A percentile compares a stretch with the other conserved stretches of the same genome.
phyloP scores from a whole-genome alignment of 2,113 vertebrate species.

The Ammodytes marinus region DNA sequence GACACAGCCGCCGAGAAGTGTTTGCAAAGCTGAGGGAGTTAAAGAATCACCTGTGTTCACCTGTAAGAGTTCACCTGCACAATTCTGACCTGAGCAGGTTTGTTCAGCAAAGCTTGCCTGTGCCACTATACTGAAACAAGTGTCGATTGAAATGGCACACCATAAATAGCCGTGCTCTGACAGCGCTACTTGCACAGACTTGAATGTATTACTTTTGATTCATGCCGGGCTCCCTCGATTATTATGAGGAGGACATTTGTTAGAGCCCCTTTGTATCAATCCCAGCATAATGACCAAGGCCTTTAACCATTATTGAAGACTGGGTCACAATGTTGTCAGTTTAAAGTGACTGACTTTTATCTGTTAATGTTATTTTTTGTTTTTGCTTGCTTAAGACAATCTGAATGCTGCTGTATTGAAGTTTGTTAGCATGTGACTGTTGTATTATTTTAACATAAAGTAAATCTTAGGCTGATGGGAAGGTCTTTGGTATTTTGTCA shows the following conservation, averaged over 20 bases:
- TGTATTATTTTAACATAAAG: too few species aligned
- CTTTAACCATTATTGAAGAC: too few species aligned
- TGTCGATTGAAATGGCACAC: conserved; percentile 22
- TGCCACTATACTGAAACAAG: conserved; percentile 11
- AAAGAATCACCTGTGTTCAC: conserved; percentile 43
- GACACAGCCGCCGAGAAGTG: conserved; percentile 57
- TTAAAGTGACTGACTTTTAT: too few species aligned
- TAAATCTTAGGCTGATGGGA: neutral
- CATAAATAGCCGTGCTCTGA: conserved; percentile 47
- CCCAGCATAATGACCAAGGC: too few species aligned
- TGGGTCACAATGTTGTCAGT: too few species aligned
- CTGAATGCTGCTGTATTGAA: too few species aligned
- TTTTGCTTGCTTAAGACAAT: too few species aligned
- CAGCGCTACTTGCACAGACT: conserved; percentile 36
- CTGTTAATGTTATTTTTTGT: too few species aligned
- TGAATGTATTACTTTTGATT: conserved; percentile 48
- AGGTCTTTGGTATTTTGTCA: neutral
- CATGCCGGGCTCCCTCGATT: conserved; percentile 27
- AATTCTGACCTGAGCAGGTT: conserved; percentile 21
- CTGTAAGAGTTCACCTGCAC: neutral
- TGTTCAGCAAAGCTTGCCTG: conserved; percentile 29
- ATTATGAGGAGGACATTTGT: neutral
- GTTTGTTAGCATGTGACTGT: too few species aligned
- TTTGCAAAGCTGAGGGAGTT: conserved; percentile 55
- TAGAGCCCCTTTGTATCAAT: too few species aligned